Conservation (phyloP, 2,888 invertebrate genomes). For the Hyppa rectilinea region DNA sequence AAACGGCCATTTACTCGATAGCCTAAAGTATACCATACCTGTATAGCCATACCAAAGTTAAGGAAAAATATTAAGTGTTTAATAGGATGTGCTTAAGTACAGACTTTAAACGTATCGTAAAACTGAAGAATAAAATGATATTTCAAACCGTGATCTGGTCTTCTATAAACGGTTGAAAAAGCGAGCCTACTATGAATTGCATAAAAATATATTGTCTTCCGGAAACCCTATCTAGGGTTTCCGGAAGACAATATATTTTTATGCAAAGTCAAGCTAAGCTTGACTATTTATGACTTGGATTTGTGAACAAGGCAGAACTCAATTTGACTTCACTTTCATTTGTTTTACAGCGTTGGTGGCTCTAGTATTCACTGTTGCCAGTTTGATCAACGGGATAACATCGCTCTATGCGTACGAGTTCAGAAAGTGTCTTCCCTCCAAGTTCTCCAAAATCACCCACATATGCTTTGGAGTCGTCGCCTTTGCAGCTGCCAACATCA, state of each 20-base stretch:
- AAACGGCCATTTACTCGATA: background rate
- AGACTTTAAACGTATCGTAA: background rate
- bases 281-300: no score
- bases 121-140: background rate
- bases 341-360: constrained; percentile 77
- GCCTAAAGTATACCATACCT: no score
- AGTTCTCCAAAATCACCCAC: constrained; percentile 77
- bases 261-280: no score
- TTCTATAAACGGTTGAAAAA: background rate
- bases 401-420: constrained; percentile 79
- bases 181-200: no score
- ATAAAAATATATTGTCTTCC: background rate
- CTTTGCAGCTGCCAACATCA: constrained; percentile 69
- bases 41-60: no score
- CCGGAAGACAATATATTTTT: no score
- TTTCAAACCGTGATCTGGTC: background rate
- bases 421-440: constrained; percentile 71
- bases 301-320: background rate
- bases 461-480: constrained; percentile 78
- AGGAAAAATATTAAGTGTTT: background rate
- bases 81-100: no score
- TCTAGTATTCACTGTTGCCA: constrained; percentile 76
- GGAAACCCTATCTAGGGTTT: no score
- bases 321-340: constrained; percentile 18
- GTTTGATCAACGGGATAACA: constrained; percentile 77